These are phyloP conservation scores for Micronycteris hirsuta DNA, from an alignment of 2,113 vertebrate species.

Conservation along the genomic window DNA sequence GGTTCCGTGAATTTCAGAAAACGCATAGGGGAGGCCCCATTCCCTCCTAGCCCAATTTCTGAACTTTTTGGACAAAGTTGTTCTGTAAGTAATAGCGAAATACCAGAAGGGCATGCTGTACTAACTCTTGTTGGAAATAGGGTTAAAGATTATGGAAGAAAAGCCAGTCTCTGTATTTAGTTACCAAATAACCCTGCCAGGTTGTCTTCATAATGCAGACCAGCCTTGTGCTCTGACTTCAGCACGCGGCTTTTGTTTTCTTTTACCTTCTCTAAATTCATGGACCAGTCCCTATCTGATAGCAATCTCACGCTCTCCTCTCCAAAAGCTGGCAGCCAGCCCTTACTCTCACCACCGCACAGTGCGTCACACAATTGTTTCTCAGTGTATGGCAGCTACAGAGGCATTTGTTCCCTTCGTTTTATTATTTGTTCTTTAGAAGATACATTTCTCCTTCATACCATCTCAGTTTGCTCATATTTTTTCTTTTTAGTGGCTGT, in stretches of 20 bases:
- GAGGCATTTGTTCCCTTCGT: not conserved
- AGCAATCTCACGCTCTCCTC: slow-evolving; percentile 32
- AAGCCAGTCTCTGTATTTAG: not conserved
- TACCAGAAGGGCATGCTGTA: not conserved
- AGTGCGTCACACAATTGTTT: not conserved
- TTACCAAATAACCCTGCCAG: slow-evolving; percentile 10
- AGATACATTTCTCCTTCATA: not conserved
- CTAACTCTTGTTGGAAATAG: not conserved
- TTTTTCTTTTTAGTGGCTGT: not conserved
- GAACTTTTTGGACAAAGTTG: not conserved
- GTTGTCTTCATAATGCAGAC: not conserved
- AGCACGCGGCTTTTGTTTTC: not conserved
- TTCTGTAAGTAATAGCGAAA: slow-evolving; percentile 21
- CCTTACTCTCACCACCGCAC: not conserved
- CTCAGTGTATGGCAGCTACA: not conserved
- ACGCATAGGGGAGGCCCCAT: not conserved
- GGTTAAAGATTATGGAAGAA: not conserved
- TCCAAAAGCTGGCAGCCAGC: not conserved
- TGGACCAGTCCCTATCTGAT: not conserved
- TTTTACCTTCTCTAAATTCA: not conserved
- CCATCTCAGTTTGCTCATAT: not conserved
- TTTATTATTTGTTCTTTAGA: not conserved
- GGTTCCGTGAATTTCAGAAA: slow-evolving; percentile 43
- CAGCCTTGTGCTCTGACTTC: not conserved
- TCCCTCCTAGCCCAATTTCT: not conserved